Evolutionary conservation across 1,140 invertebrate genomes (phyloP), one percentile per base, ranked within the genome.

Genomic region (Scaptomyza hsui): DNA sequence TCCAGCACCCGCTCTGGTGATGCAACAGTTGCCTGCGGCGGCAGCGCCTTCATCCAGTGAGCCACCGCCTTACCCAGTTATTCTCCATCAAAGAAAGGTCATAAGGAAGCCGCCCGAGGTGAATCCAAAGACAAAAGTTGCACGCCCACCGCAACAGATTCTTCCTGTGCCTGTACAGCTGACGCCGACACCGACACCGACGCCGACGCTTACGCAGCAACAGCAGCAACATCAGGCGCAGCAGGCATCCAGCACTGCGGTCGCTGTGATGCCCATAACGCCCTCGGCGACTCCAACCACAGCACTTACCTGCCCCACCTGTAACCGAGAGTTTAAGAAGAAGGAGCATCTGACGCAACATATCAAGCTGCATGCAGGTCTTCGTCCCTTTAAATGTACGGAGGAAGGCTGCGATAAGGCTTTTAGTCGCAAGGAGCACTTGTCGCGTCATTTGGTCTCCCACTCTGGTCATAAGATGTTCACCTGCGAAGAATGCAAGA

Each of bases 391-490:
- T 70, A 93, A 93, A 9, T 95, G 95, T 67, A 86, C 88, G 2
- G 88, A 93, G 53, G 92, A 92, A 0, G 92, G 93, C 1, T 96
- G 96, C 86, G 92, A 93, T 4, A 96, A 96, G 89, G 92, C 93
- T 0, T 97, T 96, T 75, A 95, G 94, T 71, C 93, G 94, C 1
- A 95, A 95, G 63, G 95, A 95, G 65, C 94, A 95, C 78, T 89
- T 96, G 29, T 92, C 95, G 7, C 92, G 95, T 6, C 96, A 97
- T 76, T 93, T 94, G 73, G 93, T 95, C 1, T 95, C 94, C 4
- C 96, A 97, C 82, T 95, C 95, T 0, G 95, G 95, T 0, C 93
- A 95, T 64, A 95, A 95, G 71, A 94, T 95, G 89, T 96, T 94
- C 78, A 93, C 93, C 26, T 97, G 96, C 82, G 95, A 96, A 39